A percentile compares a stretch with the other conserved stretches of the same genome.
Conservation (phyloP, 64 coral and sea anemone genomes). For the Acropora tenuis region DNA sequence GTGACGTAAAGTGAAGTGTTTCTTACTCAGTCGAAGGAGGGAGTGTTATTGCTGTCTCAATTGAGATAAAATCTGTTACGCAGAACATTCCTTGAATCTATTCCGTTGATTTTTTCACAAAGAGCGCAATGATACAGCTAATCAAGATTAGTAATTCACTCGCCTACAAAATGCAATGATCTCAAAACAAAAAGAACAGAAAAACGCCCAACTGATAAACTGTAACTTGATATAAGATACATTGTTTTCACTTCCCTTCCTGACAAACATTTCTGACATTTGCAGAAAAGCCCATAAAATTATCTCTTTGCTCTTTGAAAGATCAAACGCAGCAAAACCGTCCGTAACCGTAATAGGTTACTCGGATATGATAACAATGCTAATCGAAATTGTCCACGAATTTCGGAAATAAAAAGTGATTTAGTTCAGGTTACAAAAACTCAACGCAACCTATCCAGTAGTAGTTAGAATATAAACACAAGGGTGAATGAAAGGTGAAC, state of each 20-base stretch:
- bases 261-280: constrained; percentile 28
- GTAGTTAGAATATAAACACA: no score
- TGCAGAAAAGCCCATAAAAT: background rate
- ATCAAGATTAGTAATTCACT: background rate
- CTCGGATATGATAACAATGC: no score
- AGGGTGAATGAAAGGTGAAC: no score
- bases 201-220: background rate
- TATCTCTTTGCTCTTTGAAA: constrained; percentile 4
- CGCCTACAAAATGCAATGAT: background rate
- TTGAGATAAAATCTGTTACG: background rate
- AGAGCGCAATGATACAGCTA: background rate
- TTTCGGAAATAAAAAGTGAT: background rate
- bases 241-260: background rate
- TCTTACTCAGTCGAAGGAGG: no score
- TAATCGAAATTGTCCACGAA: background rate
- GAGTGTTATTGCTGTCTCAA: background rate
- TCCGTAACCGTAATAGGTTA: no score
- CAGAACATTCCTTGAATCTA: background rate
- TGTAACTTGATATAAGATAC: constrained; percentile 3
- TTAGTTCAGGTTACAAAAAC: no score
- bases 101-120: background rate
- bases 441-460: no score
- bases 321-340: background rate
- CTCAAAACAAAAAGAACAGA: background rate
- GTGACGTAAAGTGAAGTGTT: no score